Evolutionary conservation across 2,888 invertebrate species (phyloP).

Genomic region (Synanthedon vespiformis): DNA sequence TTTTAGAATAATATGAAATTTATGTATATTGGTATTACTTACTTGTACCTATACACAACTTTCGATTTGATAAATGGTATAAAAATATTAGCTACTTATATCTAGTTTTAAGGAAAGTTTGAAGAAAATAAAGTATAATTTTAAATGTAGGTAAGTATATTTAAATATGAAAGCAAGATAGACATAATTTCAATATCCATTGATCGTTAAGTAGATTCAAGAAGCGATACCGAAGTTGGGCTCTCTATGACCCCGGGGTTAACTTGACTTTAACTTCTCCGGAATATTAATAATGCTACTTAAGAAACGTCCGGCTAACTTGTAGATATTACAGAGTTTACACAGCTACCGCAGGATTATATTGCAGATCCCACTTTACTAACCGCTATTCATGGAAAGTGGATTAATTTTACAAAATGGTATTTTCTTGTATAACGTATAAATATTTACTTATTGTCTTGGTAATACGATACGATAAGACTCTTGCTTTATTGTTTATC

Average conservation of each 20-base stretch:
- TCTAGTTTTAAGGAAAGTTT: no score
- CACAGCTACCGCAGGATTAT: slow-evolving; percentile 48
- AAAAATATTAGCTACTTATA: no score
- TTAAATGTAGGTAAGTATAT: no score
- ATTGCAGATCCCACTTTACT: slow-evolving; percentile 11
- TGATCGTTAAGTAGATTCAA: slow-evolving; percentile 38
- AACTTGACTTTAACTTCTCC: slow-evolving; percentile 17
- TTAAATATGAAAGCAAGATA: not conserved
- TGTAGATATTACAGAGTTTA: slow-evolving; percentile 35
- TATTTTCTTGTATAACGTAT: no score
- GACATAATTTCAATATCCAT: slow-evolving; percentile 21
- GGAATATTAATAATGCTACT: slow-evolving; percentile 52
- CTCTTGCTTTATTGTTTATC: no score
- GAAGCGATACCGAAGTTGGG: slow-evolving; percentile 25
- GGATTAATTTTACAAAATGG: not conserved
- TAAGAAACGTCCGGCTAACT: slow-evolving; percentile 35
- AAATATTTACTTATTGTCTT: no score
- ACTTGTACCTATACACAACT: no score
- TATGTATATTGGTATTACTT: no score
- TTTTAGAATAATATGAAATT: no score
- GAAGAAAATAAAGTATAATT: no score
- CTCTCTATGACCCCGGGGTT: slow-evolving; percentile 35
- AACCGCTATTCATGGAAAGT: not conserved
- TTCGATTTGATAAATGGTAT: no score
- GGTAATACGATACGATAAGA: no score